phyloP scores from a whole-genome alignment of 1,140 invertebrate species.

The Drosophila obscura region DNA sequence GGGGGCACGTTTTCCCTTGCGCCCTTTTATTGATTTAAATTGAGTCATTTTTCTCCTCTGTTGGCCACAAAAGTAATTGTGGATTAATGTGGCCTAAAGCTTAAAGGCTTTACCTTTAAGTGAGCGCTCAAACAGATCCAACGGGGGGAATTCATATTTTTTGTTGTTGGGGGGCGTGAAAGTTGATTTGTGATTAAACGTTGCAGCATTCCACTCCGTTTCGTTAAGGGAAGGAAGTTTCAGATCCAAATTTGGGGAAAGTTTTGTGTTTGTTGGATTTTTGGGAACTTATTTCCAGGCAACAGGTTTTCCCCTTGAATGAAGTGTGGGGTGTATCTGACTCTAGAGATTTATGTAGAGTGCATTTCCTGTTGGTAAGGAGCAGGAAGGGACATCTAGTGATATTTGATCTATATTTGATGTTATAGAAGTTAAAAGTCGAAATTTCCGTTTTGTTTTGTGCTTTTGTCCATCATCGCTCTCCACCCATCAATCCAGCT shows the following conservation, averaged over 20 bases:
- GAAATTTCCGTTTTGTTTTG: no score
- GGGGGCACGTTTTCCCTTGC: conserved; percentile 2
- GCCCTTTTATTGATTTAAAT: conserved; percentile 77
- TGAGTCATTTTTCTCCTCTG: conserved; percentile 68
- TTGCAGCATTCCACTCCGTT: conserved; percentile 2
- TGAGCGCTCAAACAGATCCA: conserved; percentile 25
- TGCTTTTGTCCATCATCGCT: no score
- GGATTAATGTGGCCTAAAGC: conserved; percentile 49
- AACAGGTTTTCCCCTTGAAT: conserved; percentile 20
- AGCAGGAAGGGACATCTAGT: no score
- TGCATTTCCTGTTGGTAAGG: not conserved
- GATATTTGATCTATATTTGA: no score
- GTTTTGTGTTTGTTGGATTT: conserved; percentile 21
- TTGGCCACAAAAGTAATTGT: conserved; percentile 58
- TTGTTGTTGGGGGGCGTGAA: conserved; percentile 43
- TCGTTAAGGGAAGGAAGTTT: conserved; percentile 32
- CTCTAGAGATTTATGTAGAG: not conserved
- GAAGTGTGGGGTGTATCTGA: not conserved
- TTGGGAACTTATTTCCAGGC: conserved; percentile 28
- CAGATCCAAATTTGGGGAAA: conserved; percentile 26
- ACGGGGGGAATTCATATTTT: conserved; percentile 55
- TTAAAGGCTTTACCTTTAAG: conserved; percentile 29
- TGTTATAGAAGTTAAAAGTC: no score
- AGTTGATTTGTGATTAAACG: conserved; percentile 48
- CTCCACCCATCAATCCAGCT: no score